These are phyloP conservation scores for Holocentrus rufus DNA, from an alignment of 2,797 vertebrate species.

Conservation along the genomic window DNA sequence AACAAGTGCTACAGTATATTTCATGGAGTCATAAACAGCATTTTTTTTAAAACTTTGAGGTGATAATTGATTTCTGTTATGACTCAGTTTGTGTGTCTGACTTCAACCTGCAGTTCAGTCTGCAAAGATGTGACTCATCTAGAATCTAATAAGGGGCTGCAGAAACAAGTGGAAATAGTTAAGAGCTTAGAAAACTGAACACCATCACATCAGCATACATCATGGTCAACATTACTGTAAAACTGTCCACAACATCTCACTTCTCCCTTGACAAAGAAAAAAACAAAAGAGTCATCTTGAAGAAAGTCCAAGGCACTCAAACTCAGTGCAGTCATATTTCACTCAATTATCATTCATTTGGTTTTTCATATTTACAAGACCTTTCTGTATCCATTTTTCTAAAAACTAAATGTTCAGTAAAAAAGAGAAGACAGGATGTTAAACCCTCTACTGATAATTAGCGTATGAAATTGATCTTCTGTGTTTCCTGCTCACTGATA, in stretches of 20 bases:
- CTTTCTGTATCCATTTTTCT: background rate
- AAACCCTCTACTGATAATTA: background rate
- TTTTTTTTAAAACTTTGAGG: constrained; percentile 11
- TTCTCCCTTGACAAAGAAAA: constrained; percentile 8
- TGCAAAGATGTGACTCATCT: background rate
- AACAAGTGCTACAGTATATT: constrained; percentile 61
- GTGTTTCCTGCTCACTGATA: background rate
- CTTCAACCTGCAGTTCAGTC: background rate
- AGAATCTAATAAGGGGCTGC: background rate
- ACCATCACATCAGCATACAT: constrained; percentile 27
- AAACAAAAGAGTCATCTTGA: background rate
- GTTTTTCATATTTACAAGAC: constrained; percentile 46
- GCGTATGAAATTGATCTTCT: background rate
- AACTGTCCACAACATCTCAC: constrained; percentile 39
- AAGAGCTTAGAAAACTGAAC: constrained; percentile 52
- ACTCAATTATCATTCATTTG: constrained; percentile 14
- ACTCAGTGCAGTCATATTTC: constrained; percentile 17
- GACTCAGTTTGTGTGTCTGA: constrained; percentile 1
- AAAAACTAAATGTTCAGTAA: background rate
- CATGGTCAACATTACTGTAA: constrained; percentile 33
- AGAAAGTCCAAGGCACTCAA: background rate
- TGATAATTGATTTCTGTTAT: background rate
- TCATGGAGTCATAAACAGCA: constrained; percentile 17
- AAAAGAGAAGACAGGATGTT: background rate
- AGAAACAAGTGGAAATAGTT: constrained; percentile 15